phyloP scores from a whole-genome alignment of 2,797 vertebrate species.

The Girardinus metallicus region DNA sequence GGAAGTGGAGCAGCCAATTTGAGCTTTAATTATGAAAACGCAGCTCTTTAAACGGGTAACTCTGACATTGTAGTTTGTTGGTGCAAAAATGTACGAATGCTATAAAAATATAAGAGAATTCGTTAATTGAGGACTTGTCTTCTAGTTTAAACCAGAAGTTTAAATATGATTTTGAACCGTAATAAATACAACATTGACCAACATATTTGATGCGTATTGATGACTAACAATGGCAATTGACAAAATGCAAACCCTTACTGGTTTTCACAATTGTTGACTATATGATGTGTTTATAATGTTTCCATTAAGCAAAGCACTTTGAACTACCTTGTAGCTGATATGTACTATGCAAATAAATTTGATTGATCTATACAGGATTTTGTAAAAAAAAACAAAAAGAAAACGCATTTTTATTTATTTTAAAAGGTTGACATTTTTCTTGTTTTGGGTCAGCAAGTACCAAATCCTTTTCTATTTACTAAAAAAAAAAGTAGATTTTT shows the following conservation, averaged over 20 bases:
- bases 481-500: too few relatives aligned
- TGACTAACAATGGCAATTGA: too few relatives aligned
- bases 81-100: neutral
- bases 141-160: neutral
- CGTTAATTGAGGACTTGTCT: neutral
- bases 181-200: too few relatives aligned
- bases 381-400: neutral
- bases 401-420: neutral
- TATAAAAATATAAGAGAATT: neutral
- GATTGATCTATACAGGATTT: neutral
- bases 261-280: too few relatives aligned
- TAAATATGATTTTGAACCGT: neutral
- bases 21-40: conserved; percentile 8
- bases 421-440: neutral
- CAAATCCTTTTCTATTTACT: neutral
- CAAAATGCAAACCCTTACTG: too few relatives aligned
- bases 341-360: too few relatives aligned
- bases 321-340: too few relatives aligned
- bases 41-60: conserved; percentile 30
- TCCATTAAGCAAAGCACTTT: too few relatives aligned
- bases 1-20: conserved; percentile 26
- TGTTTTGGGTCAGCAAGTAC: neutral
- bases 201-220: too few relatives aligned
- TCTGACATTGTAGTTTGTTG: neutral
- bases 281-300: too few relatives aligned